These are phyloP conservation scores for Octopus bimaculoides DNA, from an alignment of 1,140 invertebrate genomes.

Conservation along the genomic window DNA sequence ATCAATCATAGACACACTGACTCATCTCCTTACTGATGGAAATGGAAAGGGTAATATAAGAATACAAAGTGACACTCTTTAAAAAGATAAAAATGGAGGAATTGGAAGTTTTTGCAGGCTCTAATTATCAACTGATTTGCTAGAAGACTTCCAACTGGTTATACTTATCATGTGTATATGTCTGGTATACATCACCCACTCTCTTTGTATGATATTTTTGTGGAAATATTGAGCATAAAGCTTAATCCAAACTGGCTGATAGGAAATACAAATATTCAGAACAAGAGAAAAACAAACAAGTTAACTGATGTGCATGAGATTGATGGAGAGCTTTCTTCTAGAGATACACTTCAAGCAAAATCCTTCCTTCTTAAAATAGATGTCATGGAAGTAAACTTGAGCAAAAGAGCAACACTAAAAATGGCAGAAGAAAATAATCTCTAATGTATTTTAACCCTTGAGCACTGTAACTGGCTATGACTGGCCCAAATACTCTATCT, in stretches of 20 bases:
- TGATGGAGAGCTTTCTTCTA: not conserved
- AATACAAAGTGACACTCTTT: not conserved
- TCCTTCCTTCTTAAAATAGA: not conserved
- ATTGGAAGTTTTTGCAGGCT: not conserved
- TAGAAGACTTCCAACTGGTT: not conserved
- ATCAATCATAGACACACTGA: not conserved
- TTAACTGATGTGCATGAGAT: not conserved
- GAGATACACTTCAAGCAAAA: not conserved
- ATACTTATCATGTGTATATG: not conserved
- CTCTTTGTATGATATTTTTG: not conserved
- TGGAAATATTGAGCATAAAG: not conserved
- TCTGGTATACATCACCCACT: not conserved
- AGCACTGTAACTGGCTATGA: too few relatives aligned
- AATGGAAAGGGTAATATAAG: not conserved
- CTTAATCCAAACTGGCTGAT: not conserved
- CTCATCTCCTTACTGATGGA: not conserved
- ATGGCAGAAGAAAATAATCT: too few relatives aligned
- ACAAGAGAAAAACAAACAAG: not conserved
- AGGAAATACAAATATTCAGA: not conserved
- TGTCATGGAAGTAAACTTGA: not conserved
- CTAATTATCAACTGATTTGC: not conserved
- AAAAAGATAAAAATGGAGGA: not conserved
- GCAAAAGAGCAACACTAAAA: too few relatives aligned
- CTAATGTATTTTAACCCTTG: too few relatives aligned
- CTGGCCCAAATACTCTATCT: too few relatives aligned